Evolutionary conservation across 2,113 vertebrate species (phyloP).

Genomic region (Thryonomys swinderianus): DNA sequence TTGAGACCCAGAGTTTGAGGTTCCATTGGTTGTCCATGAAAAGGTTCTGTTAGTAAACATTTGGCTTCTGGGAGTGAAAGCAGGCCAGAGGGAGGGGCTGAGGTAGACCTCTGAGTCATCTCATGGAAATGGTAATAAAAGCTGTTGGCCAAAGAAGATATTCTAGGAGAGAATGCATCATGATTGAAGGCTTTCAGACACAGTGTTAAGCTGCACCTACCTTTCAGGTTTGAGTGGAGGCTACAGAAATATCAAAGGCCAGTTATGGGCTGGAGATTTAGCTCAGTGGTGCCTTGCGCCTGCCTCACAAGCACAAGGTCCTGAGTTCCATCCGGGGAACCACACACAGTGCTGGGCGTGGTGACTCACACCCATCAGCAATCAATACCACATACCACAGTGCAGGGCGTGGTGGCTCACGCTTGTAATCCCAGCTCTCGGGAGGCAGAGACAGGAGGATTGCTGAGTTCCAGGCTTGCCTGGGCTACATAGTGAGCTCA

Average conservation of each 20-base stretch:
- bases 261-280: no score
- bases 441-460: no score
- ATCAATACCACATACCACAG: no score
- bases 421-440: no score
- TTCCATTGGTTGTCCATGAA: not conserved
- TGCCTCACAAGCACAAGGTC: no score
- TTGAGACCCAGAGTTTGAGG: not conserved
- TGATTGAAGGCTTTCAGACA: slow-evolving; percentile 7
- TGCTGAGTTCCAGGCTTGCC: no score
- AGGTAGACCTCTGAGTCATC: not conserved
- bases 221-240: not conserved
- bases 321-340: no score
- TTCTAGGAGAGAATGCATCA: not conserved
- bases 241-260: not conserved
- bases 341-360: no score
- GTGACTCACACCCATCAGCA: no score
- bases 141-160: not conserved
- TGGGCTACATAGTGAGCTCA: no score
- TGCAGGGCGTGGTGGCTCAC: no score
- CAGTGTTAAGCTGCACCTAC: not conserved
- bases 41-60: slow-evolving; percentile 39
- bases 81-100: not conserved
- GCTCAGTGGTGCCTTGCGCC: no score
- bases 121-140: not conserved
- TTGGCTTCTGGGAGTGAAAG: not conserved